A percentile compares a stretch with the other conserved stretches of the same genome.
Conservation (phyloP, 2,113 vertebrate species). For the Gymnorhina tibicen region DNA sequence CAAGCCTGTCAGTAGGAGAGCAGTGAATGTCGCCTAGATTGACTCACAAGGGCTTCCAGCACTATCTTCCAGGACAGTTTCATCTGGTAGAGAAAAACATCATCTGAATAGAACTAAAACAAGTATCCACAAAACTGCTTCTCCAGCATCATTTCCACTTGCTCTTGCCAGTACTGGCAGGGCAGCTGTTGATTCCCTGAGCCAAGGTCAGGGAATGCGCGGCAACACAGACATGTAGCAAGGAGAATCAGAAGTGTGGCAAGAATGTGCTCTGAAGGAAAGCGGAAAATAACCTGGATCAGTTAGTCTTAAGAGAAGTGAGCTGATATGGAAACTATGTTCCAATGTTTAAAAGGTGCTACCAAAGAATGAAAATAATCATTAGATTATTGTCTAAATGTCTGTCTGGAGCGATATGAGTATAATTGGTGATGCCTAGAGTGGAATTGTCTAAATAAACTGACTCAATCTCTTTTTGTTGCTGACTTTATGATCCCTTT, state of each 20-base stretch:
- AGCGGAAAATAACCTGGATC: background rate
- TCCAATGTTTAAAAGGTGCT: background rate
- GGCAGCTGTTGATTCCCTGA: background rate
- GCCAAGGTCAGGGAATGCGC: background rate
- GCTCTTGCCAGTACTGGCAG: background rate
- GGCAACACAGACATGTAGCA: background rate
- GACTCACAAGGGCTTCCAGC: background rate
- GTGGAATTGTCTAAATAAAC: background rate
- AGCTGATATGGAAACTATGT: background rate
- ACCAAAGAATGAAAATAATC: background rate
- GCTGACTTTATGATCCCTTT: background rate
- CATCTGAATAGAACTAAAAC: background rate
- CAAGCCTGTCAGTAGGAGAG: background rate
- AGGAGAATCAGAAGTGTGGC: background rate
- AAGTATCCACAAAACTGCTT: background rate
- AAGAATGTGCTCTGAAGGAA: background rate
- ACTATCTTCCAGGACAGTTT: background rate
- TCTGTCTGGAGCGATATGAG: accelerated
- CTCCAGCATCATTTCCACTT: background rate
- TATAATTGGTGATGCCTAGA: background rate
- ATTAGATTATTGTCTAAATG: background rate
- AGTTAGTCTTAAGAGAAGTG: background rate
- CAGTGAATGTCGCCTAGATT: background rate
- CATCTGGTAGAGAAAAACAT: background rate
- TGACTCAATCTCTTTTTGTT: background rate